These are phyloP conservation scores for Aphodius sticticus DNA, from an alignment of 2,888 invertebrate genomes.

Conservation along the genomic window DNA sequence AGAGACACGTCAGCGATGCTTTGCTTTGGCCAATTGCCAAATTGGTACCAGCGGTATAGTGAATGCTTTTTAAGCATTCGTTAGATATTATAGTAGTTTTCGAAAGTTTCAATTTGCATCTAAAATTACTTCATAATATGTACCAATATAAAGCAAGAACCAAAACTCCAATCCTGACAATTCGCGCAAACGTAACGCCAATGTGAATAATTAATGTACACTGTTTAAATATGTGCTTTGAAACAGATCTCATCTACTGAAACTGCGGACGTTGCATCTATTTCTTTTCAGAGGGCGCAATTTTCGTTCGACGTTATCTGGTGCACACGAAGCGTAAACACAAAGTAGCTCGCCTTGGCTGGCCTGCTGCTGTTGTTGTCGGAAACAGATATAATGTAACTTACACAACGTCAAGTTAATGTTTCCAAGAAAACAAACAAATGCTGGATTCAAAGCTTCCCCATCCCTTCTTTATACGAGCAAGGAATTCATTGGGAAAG, in stretches of 20 bases:
- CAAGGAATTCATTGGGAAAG: not conserved
- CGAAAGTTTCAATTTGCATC: too few species aligned
- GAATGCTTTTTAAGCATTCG: too few species aligned
- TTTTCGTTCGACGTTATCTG: not conserved
- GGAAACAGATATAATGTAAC: not conserved
- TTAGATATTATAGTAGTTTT: too few species aligned
- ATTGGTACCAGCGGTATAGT: too few species aligned
- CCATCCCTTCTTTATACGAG: not conserved
- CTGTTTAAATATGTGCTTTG: not conserved
- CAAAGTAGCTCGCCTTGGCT: not conserved
- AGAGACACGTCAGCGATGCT: too few species aligned
- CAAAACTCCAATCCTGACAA: too few species aligned
- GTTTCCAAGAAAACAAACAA: not conserved
- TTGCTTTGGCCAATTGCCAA: too few species aligned
- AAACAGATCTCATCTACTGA: not conserved
- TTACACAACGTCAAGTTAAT: slow-evolving; percentile 4
- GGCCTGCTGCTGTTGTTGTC: not conserved
- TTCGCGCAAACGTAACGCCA: too few species aligned
- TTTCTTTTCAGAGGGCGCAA: not conserved
- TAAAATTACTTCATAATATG: too few species aligned
- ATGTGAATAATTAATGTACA: not conserved
- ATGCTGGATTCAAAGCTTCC: not conserved
- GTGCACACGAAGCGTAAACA: not conserved
- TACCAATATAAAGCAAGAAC: too few species aligned
- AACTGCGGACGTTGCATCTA: not conserved